Base-by-base conservation (phyloP, 2,797 vertebrate genomes). In the Pangasius krempfi region DNA sequence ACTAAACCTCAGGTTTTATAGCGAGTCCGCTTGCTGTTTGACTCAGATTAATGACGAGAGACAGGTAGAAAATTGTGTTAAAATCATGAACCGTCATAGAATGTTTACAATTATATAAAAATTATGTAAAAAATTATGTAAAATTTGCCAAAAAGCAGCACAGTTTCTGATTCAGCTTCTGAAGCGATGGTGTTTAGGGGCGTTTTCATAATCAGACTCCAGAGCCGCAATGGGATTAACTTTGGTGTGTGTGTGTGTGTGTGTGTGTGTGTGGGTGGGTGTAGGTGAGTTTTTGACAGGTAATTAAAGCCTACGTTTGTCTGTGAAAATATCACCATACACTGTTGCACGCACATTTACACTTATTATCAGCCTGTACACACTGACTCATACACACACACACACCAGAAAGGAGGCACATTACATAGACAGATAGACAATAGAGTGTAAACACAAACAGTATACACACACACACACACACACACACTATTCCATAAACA, bases 231-330 rank as follows among this genome's bases (percentile, higher is more conserved):
- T 37, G 22, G 54, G 78, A 80, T 80, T 58, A 37, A 30, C 8
- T 1, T 79, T 9, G 52, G 47, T 54, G 47, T 76, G 44, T 76
- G 73, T 78, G 73, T 78, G 75, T 52, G 75, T 30, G 75, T 52
- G 52, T 80, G 52, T 58, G 52, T 56, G 47, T 78, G 73, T 76
- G 73, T 50, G 44, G n/a, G 40, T 47, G 40, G 50, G 73, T 78
- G 75, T 52, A 50, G 18, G 75, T 52, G 52, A 58, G 52, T 37
- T 20, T 56, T 14, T 27, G 85, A 66, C 75, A 52, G 87, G 68
- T 86, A 88, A 89, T 91, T 90, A 90, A 89, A 88, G 58, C 22
- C 27, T 88, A 66, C 25, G 73, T 85, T 37, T 58, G 47, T 85
- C 60, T 78, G 47, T 81, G 37, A 30, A 66, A 73, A 72, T 85